A percentile compares a stretch with the other conserved stretches of the same genome.
Evolutionary conservation across 2,797 vertebrate species (phyloP).

Genomic region (Danio albolineatus): DNA sequence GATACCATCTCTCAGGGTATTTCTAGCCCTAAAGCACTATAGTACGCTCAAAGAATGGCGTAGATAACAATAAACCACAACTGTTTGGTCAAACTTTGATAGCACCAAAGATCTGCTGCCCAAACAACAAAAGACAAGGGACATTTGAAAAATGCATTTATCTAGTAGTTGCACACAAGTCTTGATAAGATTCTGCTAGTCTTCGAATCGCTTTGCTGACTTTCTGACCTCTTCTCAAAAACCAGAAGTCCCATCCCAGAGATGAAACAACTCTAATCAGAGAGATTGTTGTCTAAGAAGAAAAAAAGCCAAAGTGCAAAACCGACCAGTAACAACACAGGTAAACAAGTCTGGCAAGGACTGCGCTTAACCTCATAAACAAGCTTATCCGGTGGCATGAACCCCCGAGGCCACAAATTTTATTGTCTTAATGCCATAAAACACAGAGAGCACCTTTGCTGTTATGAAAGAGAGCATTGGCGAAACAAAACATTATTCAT

Average conservation of each 20-base stretch:
- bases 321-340: conserved; percentile 40
- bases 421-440: conserved; percentile 41
- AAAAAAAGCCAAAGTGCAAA: conserved; percentile 55
- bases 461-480: neutral
- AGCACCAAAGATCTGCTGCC: neutral
- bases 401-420: conserved; percentile 16
- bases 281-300: conserved; percentile 46
- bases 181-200: conserved; percentile 57
- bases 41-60: conserved; percentile 7
- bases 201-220: conserved; percentile 52
- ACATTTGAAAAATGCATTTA: conserved; percentile 45
- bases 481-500: conserved; percentile 4
- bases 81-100: conserved; percentile 42
- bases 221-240: conserved; percentile 53
- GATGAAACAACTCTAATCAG: conserved; percentile 62
- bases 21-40: conserved; percentile 15
- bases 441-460: conserved; percentile 5
- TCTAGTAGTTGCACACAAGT: conserved; percentile 41
- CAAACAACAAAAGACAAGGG: conserved; percentile 12
- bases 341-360: conserved; percentile 49
- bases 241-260: conserved; percentile 32
- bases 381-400: conserved; percentile 38
- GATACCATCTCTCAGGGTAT: conserved; percentile 29
- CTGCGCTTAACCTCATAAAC: conserved; percentile 41
- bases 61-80: conserved; percentile 26